These are phyloP conservation scores for Agrotis puta DNA, from an alignment of 2,888 invertebrate genomes.

Conservation along the genomic window DNA sequence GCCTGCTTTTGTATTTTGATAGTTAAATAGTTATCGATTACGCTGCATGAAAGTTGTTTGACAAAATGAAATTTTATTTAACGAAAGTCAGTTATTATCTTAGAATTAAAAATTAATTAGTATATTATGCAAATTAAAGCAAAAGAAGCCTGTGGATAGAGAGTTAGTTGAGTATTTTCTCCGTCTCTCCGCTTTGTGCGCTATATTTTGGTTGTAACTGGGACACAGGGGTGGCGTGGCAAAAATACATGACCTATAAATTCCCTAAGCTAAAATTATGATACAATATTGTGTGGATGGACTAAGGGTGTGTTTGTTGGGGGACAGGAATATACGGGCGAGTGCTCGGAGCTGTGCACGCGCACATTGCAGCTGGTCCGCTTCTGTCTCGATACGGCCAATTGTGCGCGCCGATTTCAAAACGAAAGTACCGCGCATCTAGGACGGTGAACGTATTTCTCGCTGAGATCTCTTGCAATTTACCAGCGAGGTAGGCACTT, in stretches of 20 bases:
- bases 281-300: constrained; percentile 16
- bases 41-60: constrained; percentile 58
- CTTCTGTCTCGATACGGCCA: constrained; percentile 89
- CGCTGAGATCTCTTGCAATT: constrained; percentile 89
- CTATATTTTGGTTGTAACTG: constrained; percentile 27
- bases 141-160: constrained; percentile 21
- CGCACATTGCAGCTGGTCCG: constrained; percentile 77
- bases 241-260: constrained; percentile 40
- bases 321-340: constrained; percentile 80
- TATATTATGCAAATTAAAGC: constrained; percentile 13
- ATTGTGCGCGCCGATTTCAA: constrained; percentile 91
- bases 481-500: constrained; percentile 81
- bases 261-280: constrained; percentile 2
- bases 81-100: constrained; percentile 35
- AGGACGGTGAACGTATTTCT: constrained; percentile 91
- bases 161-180: constrained; percentile 15
- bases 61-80: constrained; percentile 44
- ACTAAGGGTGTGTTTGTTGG: constrained; percentile 42
- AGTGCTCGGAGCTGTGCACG: constrained; percentile 67
- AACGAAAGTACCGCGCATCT: constrained; percentile 91
- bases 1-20: constrained; percentile 54
- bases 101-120: constrained; percentile 29
- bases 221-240: constrained; percentile 28
- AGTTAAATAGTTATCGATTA: constrained; percentile 52
- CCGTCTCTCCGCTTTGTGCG: constrained; percentile 2